These are phyloP conservation scores for Globodera rostochiensis DNA, from an alignment of 1,140 invertebrate species.

Conservation along the genomic window DNA sequence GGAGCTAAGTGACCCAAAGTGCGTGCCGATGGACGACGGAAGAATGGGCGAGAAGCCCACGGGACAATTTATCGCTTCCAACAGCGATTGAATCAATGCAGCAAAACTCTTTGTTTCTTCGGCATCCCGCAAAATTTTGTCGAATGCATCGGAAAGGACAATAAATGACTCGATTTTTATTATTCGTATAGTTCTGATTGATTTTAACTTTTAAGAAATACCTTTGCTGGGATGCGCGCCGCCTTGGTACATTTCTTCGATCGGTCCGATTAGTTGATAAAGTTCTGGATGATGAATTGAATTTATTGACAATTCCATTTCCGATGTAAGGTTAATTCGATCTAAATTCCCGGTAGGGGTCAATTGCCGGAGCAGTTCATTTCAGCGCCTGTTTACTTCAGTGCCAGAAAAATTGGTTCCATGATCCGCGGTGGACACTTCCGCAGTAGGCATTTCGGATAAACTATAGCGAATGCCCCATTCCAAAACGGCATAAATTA, in stretches of 20 bases:
- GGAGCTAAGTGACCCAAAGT: neutral
- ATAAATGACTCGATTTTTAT: too few species aligned
- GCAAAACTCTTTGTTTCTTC: neutral
- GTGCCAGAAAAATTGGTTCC: too few species aligned
- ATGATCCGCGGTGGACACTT: too few species aligned
- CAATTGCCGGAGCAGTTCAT: too few species aligned
- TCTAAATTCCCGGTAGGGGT: too few species aligned
- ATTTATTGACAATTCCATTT: neutral
- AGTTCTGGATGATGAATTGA: conserved; percentile 4
- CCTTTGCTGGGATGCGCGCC: too few species aligned
- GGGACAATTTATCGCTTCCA: neutral
- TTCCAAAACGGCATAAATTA: too few species aligned
- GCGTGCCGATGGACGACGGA: neutral
- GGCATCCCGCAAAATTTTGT: neutral
- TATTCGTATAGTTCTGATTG: too few species aligned
- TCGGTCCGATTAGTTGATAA: neutral
- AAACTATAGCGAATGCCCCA: too few species aligned
- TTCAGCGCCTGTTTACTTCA: too few species aligned
- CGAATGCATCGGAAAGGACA: neutral
- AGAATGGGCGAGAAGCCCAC: neutral
- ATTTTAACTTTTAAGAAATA: too few species aligned
- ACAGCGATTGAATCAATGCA: neutral
- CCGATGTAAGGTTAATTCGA: neutral
- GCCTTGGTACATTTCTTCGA: neutral
- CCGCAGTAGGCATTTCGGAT: too few species aligned